These are phyloP conservation scores for Rhagonycha fulva DNA, from an alignment of 2,888 invertebrate genomes.

Conservation along the genomic window DNA sequence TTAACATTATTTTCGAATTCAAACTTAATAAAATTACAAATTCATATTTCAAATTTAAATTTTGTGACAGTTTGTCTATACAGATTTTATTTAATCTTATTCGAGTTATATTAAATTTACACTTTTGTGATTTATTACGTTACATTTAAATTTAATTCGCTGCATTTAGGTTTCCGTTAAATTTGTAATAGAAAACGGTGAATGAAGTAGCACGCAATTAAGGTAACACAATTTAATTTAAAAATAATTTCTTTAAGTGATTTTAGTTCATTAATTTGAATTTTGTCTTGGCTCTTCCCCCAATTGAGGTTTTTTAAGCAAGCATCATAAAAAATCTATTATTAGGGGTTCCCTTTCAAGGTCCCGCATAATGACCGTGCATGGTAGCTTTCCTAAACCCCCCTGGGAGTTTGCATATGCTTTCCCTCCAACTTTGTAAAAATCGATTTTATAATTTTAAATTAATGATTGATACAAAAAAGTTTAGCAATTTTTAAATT, in stretches of 20 bases:
- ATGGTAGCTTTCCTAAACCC: neutral
- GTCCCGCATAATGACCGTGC: neutral
- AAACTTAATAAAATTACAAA: neutral
- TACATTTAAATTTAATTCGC: neutral
- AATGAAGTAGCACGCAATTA: neutral
- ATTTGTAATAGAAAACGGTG: neutral
- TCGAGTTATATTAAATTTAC: neutral
- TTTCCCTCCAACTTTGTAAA: neutral
- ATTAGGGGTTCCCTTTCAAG: neutral
- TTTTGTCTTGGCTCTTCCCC: neutral
- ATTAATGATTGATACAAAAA: neutral
- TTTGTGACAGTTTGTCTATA: neutral
- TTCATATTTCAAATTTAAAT: neutral
- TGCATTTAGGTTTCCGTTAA: neutral
- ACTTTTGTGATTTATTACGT: neutral
- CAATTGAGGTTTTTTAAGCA: neutral
- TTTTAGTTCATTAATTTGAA: neutral
- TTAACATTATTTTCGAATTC: neutral
- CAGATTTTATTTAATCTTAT: neutral
- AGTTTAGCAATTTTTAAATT: neutral
- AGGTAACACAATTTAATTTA: neutral
- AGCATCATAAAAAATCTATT: neutral
- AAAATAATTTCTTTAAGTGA: neutral
- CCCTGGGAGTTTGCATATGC: neutral
- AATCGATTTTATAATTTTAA: neutral